Percentiles rank a stretch among this genome's conserved stretches.
phyloP scores from a whole-genome alignment of 2,113 vertebrate species.

The Callipepla squamata region DNA sequence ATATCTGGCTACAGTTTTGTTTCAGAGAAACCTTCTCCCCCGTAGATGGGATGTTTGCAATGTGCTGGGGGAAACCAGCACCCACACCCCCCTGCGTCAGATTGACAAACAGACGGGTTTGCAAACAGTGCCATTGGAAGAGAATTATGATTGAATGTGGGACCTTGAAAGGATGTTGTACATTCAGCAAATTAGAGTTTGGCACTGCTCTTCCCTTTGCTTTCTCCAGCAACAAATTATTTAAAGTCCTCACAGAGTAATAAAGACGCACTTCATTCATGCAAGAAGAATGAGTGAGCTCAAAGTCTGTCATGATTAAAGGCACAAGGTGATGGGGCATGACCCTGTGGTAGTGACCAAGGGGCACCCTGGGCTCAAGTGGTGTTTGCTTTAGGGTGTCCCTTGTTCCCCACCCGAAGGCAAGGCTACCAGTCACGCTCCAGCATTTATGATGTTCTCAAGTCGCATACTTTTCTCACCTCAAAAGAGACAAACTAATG shows the following conservation, averaged over 20 bases:
- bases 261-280: background rate
- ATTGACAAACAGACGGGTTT: background rate
- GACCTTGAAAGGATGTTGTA: background rate
- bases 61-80: background rate
- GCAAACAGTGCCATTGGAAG: background rate
- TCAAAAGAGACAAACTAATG: background rate
- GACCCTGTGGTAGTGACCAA: background rate
- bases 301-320: background rate
- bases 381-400: background rate
- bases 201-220: background rate
- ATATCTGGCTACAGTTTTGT: constrained; percentile 60
- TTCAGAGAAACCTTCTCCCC: constrained; percentile 73
- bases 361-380: rapidly evolving
- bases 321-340: background rate
- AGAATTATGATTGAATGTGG: background rate
- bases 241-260: background rate
- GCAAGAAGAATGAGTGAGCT: background rate
- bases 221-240: background rate
- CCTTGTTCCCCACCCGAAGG: background rate
- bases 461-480: background rate
- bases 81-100: background rate
- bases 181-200: background rate
- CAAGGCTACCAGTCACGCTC: background rate
- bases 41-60: constrained; percentile 75
- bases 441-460: background rate